Conservation (phyloP, 2,888 invertebrate genomes). For the Bhutanitis thaidina region DNA sequence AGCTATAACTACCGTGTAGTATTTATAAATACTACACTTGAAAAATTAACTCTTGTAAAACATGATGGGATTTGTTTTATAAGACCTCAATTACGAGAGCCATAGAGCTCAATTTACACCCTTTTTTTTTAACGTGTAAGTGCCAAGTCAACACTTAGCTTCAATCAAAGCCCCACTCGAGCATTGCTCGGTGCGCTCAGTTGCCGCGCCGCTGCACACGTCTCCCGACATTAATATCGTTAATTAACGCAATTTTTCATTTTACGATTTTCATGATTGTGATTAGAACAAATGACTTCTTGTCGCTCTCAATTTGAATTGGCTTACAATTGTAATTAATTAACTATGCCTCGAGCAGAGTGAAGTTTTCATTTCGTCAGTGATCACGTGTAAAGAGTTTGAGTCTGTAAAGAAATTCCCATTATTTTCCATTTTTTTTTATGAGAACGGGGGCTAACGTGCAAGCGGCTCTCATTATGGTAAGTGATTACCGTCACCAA, state of each 20-base stretch:
- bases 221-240: constrained; percentile 33
- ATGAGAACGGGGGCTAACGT: too few species aligned
- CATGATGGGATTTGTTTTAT: too few species aligned
- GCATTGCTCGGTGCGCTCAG: constrained; percentile 16
- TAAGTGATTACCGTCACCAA: too few species aligned
- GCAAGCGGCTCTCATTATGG: too few species aligned
- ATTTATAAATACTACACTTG: too few species aligned
- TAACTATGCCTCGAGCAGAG: too few species aligned
- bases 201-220: constrained; percentile 31
- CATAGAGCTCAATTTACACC: neutral
- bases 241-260: constrained; percentile 39
- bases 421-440: too few species aligned
- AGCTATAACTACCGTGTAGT: too few species aligned
- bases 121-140: neutral
- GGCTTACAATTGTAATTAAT: constrained; percentile 4
- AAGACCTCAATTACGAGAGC: neutral
- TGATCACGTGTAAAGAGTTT: too few species aligned
- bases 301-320: constrained; percentile 6
- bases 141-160: neutral
- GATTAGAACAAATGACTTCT: constrained; percentile 16
- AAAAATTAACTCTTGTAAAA: too few species aligned
- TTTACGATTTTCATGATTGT: constrained; percentile 22
- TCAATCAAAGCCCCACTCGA: constrained; percentile 6
- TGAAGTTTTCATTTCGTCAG: too few species aligned
- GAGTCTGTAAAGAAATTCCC: too few species aligned